Base-by-base conservation (phyloP, 1,140 invertebrate species). In the Bombus sylvicola region DNA sequence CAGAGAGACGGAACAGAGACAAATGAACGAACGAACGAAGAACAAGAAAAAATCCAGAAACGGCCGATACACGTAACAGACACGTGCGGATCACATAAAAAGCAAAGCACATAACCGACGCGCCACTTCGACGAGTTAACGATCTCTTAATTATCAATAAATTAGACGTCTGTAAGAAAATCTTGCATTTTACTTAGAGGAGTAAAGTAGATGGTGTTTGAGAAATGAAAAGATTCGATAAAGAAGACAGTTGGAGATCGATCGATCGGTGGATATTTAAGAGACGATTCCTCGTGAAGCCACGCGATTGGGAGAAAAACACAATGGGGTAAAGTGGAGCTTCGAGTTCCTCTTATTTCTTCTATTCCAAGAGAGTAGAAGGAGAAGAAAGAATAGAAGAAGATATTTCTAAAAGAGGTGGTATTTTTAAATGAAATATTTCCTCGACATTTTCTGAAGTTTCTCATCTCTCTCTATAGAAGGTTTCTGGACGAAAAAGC, bases 81-180 rank as follows among this genome's bases (percentile, higher is more conserved):
- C 74, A 85, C 85, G 74, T 90, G 86, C 88, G 78, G 74, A 75
- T 87, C 73, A 89, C 88, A 90, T 85, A 39, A 85, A 90, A 90
- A 90, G 89, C 89, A 82, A 90, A 87, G 86, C 88, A 57, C 71
- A 57, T 74, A 25, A 66, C 69, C 69, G 80, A 25, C 68, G 84
- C 85, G 77, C 25, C 68, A 84, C 85, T 73, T 88, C 76, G 28
- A 47, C 59, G 62, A 73, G 57, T 37, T 28, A 69, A 81, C 57
- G 28, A 71, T 81, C 75, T 78, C 75, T 78, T 62, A 39, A 76
- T 73, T 73, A 76, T 39, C 15, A 15, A 31, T 13, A 22, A 53
- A 53, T 53, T 22, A 53, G 18, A 53, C 47, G 47, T 53, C 18
- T 22, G 47, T 53, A 53, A 53, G 47, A 53, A 53, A 22, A 53